Evolutionary conservation across 2,888 invertebrate species (phyloP), one percentile per base, ranked within the genome.

Genomic region (Macrophya alboannulata): DNA sequence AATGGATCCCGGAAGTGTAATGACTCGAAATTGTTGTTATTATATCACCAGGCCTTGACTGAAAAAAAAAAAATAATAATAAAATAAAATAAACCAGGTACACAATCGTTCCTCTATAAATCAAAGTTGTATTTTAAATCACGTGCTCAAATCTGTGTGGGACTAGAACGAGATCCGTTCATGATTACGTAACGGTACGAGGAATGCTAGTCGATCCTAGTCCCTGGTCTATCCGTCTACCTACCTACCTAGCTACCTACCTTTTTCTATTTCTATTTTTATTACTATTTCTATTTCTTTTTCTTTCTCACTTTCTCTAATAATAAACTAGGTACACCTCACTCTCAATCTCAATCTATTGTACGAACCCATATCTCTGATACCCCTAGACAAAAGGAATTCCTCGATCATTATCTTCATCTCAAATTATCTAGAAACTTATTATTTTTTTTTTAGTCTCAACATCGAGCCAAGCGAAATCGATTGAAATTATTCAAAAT

Each of bases 131-230:
- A 68, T 68, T 43, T 74, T 25, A 71, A 31, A 37, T 31, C 71
- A n/a, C 71, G 17, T 71, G 15, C 62, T 37, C 68, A 37, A 43
- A 21, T 45, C 25, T 21, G 43, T 43, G 81, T 81, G 81, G 81
- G 81, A 81, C 51, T 59, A 40, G 81, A 81, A 81, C 81, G 43
- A 81, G 62, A 81, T 81, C 40, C 81, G 62, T 62, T 62, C 40
- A 62, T 43, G 62, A 81, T 81, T 81, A 43, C 81, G 81, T 21
- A 81, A 81, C 59, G 12, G 9, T 43, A 21, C 25, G 43, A 74
- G 81, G 81, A 81, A 81, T 81, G 81, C 81, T 43, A 43, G 40
- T 81, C 59, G 12, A 81, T 59, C 43, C 77, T 59, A 77, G 17
- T 77, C 77, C 77, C 25, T 37, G 37, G 40, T 72, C 72, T 74